Conservation (phyloP, 2,888 invertebrate species). For the Hesperia comma region DNA sequence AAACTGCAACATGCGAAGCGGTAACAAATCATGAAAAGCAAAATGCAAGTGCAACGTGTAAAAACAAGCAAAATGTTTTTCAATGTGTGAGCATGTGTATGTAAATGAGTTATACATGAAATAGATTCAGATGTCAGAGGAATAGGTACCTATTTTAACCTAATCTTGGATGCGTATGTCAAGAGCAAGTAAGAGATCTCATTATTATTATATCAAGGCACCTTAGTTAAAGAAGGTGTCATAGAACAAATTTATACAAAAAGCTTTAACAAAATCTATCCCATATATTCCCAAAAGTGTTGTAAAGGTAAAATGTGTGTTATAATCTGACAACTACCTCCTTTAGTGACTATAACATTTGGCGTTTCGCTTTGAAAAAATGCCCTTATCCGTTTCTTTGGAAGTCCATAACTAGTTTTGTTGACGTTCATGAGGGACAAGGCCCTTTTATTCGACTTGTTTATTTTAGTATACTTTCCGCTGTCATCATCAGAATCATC, state of each 20-base stretch:
- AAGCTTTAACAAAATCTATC: constrained; percentile 6
- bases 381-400: constrained; percentile 70
- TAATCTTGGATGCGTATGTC: no score
- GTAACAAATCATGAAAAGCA: constrained; percentile 30
- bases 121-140: constrained; percentile 37
- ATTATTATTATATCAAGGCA: no score
- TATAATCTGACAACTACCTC: constrained; percentile 66
- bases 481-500: constrained; percentile 76
- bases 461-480: constrained; percentile 77
- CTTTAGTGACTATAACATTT: constrained; percentile 80
- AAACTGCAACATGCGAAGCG: constrained; percentile 41
- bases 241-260: no score
- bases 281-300: constrained; percentile 26
- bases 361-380: constrained; percentile 78
- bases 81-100: constrained; percentile 41
- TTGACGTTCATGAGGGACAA: constrained; percentile 69
- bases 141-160: no score
- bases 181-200: no score
- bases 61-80: constrained; percentile 33
- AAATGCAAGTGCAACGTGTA: constrained; percentile 34
- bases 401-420: constrained; percentile 66
- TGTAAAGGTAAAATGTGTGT: constrained; percentile 36
- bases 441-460: constrained; percentile 76
- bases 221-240: no score
- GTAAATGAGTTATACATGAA: constrained; percentile 41